Conservation (phyloP, 1,140 invertebrate genomes). For the Drosophila asahinai region DNA sequence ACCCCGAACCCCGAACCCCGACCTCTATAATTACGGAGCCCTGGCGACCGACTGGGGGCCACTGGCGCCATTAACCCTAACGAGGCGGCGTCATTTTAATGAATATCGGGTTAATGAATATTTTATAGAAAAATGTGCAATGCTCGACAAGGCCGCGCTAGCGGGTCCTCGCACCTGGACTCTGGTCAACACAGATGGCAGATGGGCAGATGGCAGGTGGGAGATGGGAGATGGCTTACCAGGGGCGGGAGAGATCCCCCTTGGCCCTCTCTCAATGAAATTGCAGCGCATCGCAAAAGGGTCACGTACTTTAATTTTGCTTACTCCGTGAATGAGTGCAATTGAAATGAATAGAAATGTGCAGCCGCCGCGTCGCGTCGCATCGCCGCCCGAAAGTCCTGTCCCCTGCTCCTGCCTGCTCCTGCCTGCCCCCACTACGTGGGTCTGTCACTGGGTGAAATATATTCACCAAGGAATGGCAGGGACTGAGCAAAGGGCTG, state of each 20-base stretch:
- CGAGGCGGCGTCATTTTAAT: constrained; percentile 74
- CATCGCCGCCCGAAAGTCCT: neutral
- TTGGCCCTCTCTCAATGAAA: constrained; percentile 62
- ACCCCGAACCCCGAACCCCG: neutral
- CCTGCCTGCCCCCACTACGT: constrained; percentile 41
- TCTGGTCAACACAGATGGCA: constrained; percentile 17
- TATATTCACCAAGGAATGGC: constrained; percentile 40
- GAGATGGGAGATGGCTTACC: too few relatives aligned
- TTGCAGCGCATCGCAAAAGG: constrained; percentile 70
- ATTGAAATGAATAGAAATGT: constrained; percentile 78
- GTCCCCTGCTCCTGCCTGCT: neutral
- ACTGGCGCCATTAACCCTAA: constrained; percentile 75
- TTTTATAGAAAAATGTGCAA: constrained; percentile 64
- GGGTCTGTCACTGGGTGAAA: constrained; percentile 45
- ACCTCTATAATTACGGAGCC: constrained; percentile 51
- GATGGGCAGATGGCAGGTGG: too few relatives aligned
- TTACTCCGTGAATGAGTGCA: constrained; percentile 79
- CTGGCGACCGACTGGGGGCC: constrained; percentile 52
- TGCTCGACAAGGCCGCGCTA: constrained; percentile 32
- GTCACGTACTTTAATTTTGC: constrained; percentile 79
- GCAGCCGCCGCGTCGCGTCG: constrained; percentile 15
- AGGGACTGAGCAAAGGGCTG: neutral
- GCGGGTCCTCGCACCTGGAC: constrained; percentile 11
- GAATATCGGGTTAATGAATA: constrained; percentile 81
- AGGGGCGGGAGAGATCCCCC: too few relatives aligned